phyloP scores from a whole-genome alignment of 2,888 invertebrate genomes.

The Spilarctia lutea region DNA sequence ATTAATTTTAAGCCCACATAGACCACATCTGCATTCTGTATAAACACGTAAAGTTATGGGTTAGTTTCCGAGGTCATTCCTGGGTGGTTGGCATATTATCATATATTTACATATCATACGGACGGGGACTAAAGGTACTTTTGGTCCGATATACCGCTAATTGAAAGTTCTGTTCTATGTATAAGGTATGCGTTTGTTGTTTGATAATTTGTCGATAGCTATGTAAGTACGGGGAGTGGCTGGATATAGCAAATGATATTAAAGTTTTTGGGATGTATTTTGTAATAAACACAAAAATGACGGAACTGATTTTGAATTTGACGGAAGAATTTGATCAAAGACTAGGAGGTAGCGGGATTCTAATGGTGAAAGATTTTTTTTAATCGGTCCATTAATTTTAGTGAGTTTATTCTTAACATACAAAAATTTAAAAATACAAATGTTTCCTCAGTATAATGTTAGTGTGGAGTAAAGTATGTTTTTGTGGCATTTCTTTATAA shows the following conservation, averaged over 20 bases:
- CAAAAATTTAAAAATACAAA: too few relatives aligned
- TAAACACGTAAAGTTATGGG: conserved; percentile 70
- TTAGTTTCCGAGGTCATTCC: conserved; percentile 69
- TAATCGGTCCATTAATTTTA: too few relatives aligned
- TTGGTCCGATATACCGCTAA: conserved; percentile 20
- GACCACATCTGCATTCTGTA: conserved; percentile 77
- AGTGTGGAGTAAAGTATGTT: too few relatives aligned
- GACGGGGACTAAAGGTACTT: conserved; percentile 28
- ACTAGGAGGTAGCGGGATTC: too few relatives aligned
- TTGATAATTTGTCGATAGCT: conserved; percentile 10
- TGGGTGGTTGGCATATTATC: conserved; percentile 72
- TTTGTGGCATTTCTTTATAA: too few relatives aligned
- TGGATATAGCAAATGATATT: background rate
- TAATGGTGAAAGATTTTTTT: too few relatives aligned
- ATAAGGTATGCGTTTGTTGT: conserved; percentile 21
- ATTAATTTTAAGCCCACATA: conserved; percentile 82
- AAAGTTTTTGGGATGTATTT: background rate
- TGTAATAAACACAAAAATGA: too few relatives aligned
- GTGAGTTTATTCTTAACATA: too few relatives aligned
- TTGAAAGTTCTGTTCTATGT: conserved; percentile 24
- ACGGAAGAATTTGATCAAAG: too few relatives aligned
- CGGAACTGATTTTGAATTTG: too few relatives aligned
- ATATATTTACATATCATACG: conserved; percentile 77
- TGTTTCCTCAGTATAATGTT: too few relatives aligned
- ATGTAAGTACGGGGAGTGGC: background rate